Percentiles rank a stretch among this genome's conserved stretches.
phyloP scores from a whole-genome alignment of 2,888 invertebrate genomes.

The Agriopis aurantiaria region DNA sequence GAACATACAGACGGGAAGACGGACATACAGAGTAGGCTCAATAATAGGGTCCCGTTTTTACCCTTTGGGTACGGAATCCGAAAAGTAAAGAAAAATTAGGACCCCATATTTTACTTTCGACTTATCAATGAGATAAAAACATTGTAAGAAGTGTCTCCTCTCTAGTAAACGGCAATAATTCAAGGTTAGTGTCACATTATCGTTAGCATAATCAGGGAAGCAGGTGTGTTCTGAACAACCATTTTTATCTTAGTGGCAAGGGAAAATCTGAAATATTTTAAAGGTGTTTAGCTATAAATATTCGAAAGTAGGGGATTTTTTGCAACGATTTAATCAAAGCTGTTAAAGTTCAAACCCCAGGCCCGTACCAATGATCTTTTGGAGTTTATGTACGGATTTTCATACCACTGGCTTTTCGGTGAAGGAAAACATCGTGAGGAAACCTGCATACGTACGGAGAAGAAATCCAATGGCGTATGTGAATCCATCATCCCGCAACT shows the following conservation, averaged over 20 bases:
- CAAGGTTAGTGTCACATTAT: constrained; percentile 63
- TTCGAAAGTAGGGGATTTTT: background rate
- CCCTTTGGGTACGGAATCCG: too few relatives aligned
- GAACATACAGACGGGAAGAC: too few relatives aligned
- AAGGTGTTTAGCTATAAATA: background rate
- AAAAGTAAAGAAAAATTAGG: background rate
- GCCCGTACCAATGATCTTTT: too few relatives aligned
- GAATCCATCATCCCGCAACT: too few relatives aligned
- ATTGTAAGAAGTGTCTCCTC: constrained; percentile 32
- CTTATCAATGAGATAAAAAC: constrained; percentile 34
- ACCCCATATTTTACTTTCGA: background rate
- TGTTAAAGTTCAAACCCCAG: too few relatives aligned
- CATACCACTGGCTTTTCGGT: too few relatives aligned
- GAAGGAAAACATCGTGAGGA: too few relatives aligned
- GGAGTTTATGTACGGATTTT: too few relatives aligned
- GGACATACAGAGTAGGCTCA: too few relatives aligned
- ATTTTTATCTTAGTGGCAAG: constrained; percentile 35
- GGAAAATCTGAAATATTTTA: background rate
- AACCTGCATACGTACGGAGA: too few relatives aligned
- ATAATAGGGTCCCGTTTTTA: too few relatives aligned
- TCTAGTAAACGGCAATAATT: constrained; percentile 49
- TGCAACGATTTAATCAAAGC: background rate
- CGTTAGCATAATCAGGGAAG: constrained; percentile 68
- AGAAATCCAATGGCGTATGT: too few relatives aligned
- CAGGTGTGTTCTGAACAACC: constrained; percentile 55